These are phyloP conservation scores for Scaptomyza flava DNA, from an alignment of 2,888 invertebrate genomes.

Conservation along the genomic window DNA sequence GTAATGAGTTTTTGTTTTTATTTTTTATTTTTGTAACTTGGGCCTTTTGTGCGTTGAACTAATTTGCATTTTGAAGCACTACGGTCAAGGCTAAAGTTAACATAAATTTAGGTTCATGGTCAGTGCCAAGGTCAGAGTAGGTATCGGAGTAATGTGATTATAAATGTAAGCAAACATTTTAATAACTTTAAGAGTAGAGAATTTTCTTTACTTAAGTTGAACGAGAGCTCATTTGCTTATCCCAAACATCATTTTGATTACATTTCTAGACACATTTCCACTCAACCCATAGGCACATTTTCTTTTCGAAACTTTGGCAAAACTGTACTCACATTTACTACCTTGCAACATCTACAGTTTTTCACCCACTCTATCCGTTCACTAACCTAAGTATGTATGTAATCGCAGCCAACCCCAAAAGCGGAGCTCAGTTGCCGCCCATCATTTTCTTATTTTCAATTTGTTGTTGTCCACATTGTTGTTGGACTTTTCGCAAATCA, in stretches of 20 bases:
- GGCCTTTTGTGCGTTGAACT: slow-evolving; percentile 47
- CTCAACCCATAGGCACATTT: neutral
- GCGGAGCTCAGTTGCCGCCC: slow-evolving; percentile 61
- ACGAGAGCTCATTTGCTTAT: slow-evolving; percentile 4
- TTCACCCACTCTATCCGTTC: slow-evolving; percentile 4
- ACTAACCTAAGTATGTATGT: slow-evolving; percentile 13
- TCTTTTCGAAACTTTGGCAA: slow-evolving; percentile 11
- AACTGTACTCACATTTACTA: slow-evolving; percentile 51
- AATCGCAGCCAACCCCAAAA: slow-evolving; percentile 21
- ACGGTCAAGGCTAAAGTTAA: slow-evolving; percentile 75
- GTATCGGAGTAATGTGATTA: neutral
- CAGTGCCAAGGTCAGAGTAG: slow-evolving; percentile 47
- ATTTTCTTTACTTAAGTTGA: slow-evolving; percentile 1
- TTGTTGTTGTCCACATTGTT: slow-evolving; percentile 23
- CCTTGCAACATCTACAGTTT: slow-evolving; percentile 25
- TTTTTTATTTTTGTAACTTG: slow-evolving; percentile 48
- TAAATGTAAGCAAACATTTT: neutral
- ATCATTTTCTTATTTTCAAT: slow-evolving; percentile 48
- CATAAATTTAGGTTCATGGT: slow-evolving; percentile 60
- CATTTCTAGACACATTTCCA: neutral
- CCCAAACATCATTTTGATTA: neutral
- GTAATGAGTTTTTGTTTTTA: slow-evolving; percentile 68
- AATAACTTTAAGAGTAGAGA: neutral
- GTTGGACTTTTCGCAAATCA: slow-evolving; percentile 73
- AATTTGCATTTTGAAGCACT: slow-evolving; percentile 69